A percentile compares a stretch with the other conserved stretches of the same genome.
These are phyloP conservation scores for Zaprionus capensis DNA, from an alignment of 1,140 invertebrate genomes.

Conservation along the genomic window DNA sequence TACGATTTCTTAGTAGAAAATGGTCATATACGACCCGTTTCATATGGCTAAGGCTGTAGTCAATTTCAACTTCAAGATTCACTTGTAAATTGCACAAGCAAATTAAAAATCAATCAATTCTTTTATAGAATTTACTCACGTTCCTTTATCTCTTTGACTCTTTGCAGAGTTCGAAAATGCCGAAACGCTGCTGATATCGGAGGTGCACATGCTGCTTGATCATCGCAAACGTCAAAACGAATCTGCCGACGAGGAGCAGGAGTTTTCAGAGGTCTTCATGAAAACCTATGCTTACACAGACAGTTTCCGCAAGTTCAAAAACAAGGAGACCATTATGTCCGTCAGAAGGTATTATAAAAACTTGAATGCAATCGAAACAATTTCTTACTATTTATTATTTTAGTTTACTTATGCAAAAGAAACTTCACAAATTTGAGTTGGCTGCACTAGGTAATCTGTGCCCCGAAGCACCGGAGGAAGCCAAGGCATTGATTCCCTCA, in stretches of 20 bases:
- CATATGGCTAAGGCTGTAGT: constrained; percentile 47
- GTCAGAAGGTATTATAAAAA: constrained; percentile 90
- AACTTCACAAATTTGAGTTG: constrained; percentile 99
- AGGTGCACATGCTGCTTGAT: constrained; percentile 98
- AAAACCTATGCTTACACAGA: constrained; percentile 98
- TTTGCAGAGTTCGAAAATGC: constrained; percentile 98
- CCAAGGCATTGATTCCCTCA: constrained; percentile 98
- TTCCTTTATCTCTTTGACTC: background rate
- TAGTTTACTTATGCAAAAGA: constrained; percentile 96
- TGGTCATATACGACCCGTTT: constrained; percentile 88
- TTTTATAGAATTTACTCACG: background rate
- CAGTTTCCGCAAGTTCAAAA: constrained; percentile 98
- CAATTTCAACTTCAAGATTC: constrained; percentile 38
- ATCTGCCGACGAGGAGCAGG: constrained; percentile 98
- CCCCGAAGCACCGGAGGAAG: constrained; percentile 98
- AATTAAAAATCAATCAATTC: background rate
- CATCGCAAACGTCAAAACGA: constrained; percentile 99
- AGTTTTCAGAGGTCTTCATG: constrained; percentile 99
- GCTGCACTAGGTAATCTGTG: constrained; percentile 98
- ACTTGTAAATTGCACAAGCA: constrained; percentile 66
- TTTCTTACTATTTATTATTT: constrained; percentile 48
- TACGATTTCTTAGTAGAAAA: constrained; percentile 92
- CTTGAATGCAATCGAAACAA: constrained; percentile 58
- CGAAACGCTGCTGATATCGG: constrained; percentile 98
- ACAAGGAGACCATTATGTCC: constrained; percentile 98